Evolutionary conservation across 1,140 invertebrate genomes (phyloP), one percentile per base, ranked within the genome.

Genomic region (Apis dorsata): DNA sequence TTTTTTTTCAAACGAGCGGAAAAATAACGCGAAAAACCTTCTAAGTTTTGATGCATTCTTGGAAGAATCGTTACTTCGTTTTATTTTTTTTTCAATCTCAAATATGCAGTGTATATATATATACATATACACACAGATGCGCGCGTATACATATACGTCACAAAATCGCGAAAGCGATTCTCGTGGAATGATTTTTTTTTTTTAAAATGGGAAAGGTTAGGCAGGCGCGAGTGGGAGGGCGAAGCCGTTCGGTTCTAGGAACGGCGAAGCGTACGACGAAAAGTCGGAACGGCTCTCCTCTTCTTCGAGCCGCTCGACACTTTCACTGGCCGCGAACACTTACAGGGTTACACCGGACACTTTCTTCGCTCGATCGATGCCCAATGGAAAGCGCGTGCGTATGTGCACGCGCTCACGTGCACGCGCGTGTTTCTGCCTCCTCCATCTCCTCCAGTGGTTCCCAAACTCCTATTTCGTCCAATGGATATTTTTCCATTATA

Each of bases 291-390:
- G 81, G 65, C 88, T 88, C 77, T 90, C 79, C 77, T 88, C 78
- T 79, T 87, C 70, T 59, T 19, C 60, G 34, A 44, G 34, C 34
- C 34, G 73, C 69, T 74, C 88, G 81, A 89, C 89, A 92, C 92
- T 93, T 93, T 93, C 92, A 92, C 92, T 90, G 68, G 81, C 80
- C 75, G 76, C 85, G 86, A 84, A 86, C 81, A 81, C 80, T 90
- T 79, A 85, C 87, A 74, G 79, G 90, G 82, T 88, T 69, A 82
- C 83, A 76, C 78, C 86, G 91, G 90, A 93, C 89, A 93, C 93
- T 94, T 94, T 93, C 93, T 94, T 93, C 91, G 91, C 84, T 92
- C 89, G 92, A 92, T 92, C 91, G 92, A 87, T 90, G 89, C 86
- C 86, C 90, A 89, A 91, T 93, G 93, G 93, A 93, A 93, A 93